Base-by-base conservation (phyloP, 2,888 invertebrate genomes). In the Cistogaster globosa region DNA sequence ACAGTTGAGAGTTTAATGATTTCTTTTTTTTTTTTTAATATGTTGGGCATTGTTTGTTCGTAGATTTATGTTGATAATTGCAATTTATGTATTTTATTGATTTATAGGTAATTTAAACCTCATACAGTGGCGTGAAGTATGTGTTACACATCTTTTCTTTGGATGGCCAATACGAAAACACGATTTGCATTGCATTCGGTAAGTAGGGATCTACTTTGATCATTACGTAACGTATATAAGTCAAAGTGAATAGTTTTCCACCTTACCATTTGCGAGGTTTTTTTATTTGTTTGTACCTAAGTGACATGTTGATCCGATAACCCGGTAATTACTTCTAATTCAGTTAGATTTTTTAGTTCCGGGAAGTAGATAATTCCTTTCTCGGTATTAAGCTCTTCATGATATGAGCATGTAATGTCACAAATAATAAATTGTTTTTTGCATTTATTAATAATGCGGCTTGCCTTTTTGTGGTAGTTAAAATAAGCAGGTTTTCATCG, bases 121-220 rank as follows among this genome's bases (percentile, higher is more conserved):
- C 45, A 14, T 48, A n/a, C 45, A 48, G 45, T 48, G 45, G 45
- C 45, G 45, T 48, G 14, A n/a, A 3, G 7, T 22, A 53, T 22
- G 53, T 14, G 45, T 6, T 48, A 6, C 16, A 42, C 42, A 42
- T 48, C 12, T 7, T 42, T 42, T 42, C 7, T 42, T 42, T 42
- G 42, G 8, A 12, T 42, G 42, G 2, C 42, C 11, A 12, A 42
- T 42, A 12, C 45, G 45, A 6, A 12, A n/a, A 12, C 45, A 48
- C 2, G 45, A n/a, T 48, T 48, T 48, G 72, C 84, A 84, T 86
- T 16, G 83, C 78, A 7, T 83, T 81, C 1, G 78, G 87, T 6
- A 86, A 69, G 16, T 83, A 83, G 42, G 77, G 69, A 0, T 81
- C 26, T 7, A 86, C 75, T 32, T 71, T 79, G 9, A 69, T 82